Conservation (phyloP, 2,888 invertebrate genomes). For the Heliconius sara region DNA sequence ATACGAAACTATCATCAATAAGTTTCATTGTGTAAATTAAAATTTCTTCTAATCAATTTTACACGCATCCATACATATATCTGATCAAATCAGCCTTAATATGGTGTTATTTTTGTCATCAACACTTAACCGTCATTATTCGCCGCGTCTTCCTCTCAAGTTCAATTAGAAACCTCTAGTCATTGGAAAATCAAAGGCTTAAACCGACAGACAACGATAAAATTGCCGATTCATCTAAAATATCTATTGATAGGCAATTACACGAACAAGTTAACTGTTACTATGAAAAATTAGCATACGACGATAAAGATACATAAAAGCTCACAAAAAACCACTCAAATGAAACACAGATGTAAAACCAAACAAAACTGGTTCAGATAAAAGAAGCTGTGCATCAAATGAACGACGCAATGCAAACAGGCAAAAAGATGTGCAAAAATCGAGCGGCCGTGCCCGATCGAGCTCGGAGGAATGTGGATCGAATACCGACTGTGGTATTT, state of each 20-base stretch:
- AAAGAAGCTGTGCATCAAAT: slow-evolving; percentile 70
- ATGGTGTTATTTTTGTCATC: slow-evolving; percentile 58
- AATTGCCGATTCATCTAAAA: slow-evolving; percentile 45
- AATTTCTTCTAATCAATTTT: slow-evolving; percentile 14
- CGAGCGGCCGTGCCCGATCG: slow-evolving; percentile 63
- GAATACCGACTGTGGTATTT: slow-evolving; percentile 61
- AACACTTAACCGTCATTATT: slow-evolving; percentile 55
- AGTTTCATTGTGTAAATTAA: not conserved
- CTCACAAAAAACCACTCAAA: slow-evolving; percentile 45
- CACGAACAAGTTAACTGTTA: slow-evolving; percentile 41
- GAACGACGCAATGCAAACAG: slow-evolving; percentile 66
- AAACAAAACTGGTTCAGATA: slow-evolving; percentile 58
- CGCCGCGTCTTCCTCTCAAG: slow-evolving; percentile 50
- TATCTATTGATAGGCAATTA: slow-evolving; percentile 47
- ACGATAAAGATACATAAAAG: slow-evolving; percentile 43
- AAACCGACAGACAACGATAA: slow-evolving; percentile 36
- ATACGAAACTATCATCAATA: not conserved
- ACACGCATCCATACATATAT: slow-evolving; percentile 1
- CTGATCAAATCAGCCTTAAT: not conserved
- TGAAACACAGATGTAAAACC: slow-evolving; percentile 60
- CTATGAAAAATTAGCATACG: slow-evolving; percentile 47
- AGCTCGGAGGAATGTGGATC: slow-evolving; percentile 72
- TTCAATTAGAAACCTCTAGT: slow-evolving; percentile 41
- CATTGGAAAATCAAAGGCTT: slow-evolving; percentile 44
- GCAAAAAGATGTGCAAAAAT: slow-evolving; percentile 79